These are phyloP conservation scores for Ischnus inquisitorius DNA, from an alignment of 2,888 invertebrate genomes.

Conservation along the genomic window DNA sequence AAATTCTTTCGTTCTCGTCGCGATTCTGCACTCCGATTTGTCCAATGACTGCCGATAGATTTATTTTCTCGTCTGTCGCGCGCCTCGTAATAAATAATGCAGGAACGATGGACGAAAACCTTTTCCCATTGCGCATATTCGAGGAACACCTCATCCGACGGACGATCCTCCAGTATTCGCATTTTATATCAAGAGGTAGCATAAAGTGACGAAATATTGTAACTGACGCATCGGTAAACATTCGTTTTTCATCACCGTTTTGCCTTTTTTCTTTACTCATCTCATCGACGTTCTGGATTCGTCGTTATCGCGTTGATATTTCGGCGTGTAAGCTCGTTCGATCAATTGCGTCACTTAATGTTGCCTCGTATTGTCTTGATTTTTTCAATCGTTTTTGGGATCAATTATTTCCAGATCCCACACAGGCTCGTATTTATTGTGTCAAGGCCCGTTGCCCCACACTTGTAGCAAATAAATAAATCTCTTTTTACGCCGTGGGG, in stretches of 20 bases:
- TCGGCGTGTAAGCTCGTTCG: background rate
- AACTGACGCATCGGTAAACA: background rate
- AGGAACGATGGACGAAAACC: conserved; percentile 58
- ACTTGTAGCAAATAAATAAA: conserved; percentile 73
- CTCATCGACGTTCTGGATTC: background rate
- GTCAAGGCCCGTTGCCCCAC: conserved; percentile 65
- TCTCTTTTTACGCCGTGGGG: conserved; percentile 75
- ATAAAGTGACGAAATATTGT: conserved; percentile 77
- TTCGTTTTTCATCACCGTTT: background rate
- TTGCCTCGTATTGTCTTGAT: conserved; percentile 83
- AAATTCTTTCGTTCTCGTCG: conserved; percentile 51
- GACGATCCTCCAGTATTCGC: conserved; percentile 68
- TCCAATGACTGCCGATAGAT: conserved; percentile 9
- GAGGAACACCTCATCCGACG: conserved; percentile 42
- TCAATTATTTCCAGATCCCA: conserved; percentile 84
- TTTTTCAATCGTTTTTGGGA: conserved; percentile 82
- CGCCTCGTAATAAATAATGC: conserved; percentile 40
- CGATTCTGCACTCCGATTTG: conserved; percentile 32
- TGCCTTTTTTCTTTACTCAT: no score
- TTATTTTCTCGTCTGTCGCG: conserved; percentile 52
- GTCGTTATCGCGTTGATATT: background rate
- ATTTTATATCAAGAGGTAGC: conserved; percentile 79
- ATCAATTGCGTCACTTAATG: conserved; percentile 78
- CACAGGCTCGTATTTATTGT: conserved; percentile 72
- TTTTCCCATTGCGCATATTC: conserved; percentile 64